phyloP scores from a whole-genome alignment of 2,797 vertebrate genomes.

The Protonibea diacanthus region DNA sequence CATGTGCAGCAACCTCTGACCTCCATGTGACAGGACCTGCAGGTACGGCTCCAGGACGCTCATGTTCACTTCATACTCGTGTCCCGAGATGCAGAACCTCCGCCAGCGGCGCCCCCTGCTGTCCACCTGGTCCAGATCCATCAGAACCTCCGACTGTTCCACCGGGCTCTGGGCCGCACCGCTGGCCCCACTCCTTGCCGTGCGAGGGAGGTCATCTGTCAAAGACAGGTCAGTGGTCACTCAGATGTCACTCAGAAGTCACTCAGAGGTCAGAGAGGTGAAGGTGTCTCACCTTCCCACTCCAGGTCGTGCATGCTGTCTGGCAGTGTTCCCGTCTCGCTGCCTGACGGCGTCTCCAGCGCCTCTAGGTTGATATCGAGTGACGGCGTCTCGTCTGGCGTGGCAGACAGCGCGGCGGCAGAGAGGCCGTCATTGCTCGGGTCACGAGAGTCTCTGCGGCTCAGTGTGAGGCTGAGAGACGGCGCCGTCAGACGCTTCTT shows the following conservation, averaged over 20 bases:
- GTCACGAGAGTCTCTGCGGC: slow-evolving; percentile 59
- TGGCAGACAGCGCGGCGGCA: slow-evolving; percentile 30
- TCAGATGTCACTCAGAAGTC: no score
- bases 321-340: slow-evolving; percentile 84
- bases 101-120: slow-evolving; percentile 86
- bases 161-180: slow-evolving; percentile 32
- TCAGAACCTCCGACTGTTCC: slow-evolving; percentile 70
- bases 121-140: slow-evolving; percentile 81
- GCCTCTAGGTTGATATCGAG: slow-evolving; percentile 88
- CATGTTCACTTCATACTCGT: slow-evolving; percentile 87
- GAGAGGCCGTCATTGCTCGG: slow-evolving; percentile 68
- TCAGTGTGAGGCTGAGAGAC: slow-evolving; percentile 78
- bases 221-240: slow-evolving; percentile 20
- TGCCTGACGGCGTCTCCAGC: slow-evolving; percentile 89
- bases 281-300: slow-evolving; percentile 86
- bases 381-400: slow-evolving; percentile 63
- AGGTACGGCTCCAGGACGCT: slow-evolving; percentile 88
- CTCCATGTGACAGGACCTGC: slow-evolving; percentile 88
- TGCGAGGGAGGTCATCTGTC: slow-evolving; percentile 86
- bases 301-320: slow-evolving; percentile 85
- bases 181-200: slow-evolving; percentile 52
- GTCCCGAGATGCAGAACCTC: slow-evolving; percentile 80
- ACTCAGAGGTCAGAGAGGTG: no score
- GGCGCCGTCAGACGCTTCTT: slow-evolving; percentile 86
- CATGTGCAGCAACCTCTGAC: slow-evolving; percentile 67